Evolutionary conservation across 1,140 invertebrate genomes (phyloP).

Genomic region (Drosophila truncata): DNA sequence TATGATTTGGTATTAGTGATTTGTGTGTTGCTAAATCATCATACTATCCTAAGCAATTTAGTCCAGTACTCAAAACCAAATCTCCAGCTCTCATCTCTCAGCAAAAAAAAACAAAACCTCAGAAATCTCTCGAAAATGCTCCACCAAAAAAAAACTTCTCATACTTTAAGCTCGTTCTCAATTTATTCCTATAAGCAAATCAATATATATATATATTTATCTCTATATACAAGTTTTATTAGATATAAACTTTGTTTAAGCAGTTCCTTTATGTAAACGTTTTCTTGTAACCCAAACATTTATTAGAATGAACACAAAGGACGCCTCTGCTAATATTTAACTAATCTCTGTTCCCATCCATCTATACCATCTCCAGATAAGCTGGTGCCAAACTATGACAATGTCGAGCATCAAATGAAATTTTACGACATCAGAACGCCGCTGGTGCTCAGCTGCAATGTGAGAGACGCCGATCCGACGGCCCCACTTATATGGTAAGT

Average conservation of each 20-base stretch:
- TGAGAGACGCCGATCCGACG: constrained; percentile 56
- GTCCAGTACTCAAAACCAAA: constrained; percentile 33
- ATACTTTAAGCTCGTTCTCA: constrained; percentile 72
- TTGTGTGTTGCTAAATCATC: constrained; percentile 45
- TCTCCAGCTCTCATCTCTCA: constrained; percentile 38
- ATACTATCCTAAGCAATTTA: constrained; percentile 47
- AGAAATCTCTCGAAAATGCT: constrained; percentile 17
- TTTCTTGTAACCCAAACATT: constrained; percentile 48
- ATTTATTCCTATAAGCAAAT: constrained; percentile 66
- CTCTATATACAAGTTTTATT: constrained; percentile 51
- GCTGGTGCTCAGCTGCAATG: constrained; percentile 83
- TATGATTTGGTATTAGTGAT: constrained; percentile 47
- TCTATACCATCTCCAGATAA: constrained; percentile 71
- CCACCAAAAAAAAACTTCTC: constrained; percentile 33
- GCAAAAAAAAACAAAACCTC: constrained; percentile 12
- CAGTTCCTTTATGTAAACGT: constrained; percentile 67
- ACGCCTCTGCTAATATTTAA: constrained; percentile 16
- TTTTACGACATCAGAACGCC: constrained; percentile 81
- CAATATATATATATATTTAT: constrained; percentile 38
- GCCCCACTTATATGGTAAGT: constrained; percentile 75
- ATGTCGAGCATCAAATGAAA: constrained; percentile 79
- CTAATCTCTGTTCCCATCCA: constrained; percentile 34
- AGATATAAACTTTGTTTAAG: constrained; percentile 59
- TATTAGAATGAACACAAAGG: constrained; percentile 25
- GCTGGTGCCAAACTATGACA: constrained; percentile 85